Percentiles rank a stretch among this genome's conserved stretches.
These are phyloP conservation scores for Chionis minor DNA, from an alignment of 2,113 vertebrate genomes.

Conservation along the genomic window DNA sequence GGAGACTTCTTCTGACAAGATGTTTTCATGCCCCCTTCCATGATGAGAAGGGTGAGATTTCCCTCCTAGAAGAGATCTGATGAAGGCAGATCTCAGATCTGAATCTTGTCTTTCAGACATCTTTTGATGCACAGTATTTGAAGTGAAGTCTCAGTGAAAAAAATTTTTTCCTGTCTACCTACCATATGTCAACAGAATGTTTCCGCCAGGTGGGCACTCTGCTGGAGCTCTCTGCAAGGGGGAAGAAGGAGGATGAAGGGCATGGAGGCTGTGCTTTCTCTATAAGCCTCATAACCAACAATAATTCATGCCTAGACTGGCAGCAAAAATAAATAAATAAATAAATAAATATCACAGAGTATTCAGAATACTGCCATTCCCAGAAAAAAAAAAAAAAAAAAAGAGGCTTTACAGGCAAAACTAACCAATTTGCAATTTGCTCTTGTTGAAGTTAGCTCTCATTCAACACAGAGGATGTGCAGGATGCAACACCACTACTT, in stretches of 20 bases:
- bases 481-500: neutral
- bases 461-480: neutral
- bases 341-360: neutral
- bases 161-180: rapidly evolving
- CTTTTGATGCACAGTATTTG: neutral
- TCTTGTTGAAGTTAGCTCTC: neutral
- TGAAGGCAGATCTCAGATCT: neutral
- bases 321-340: neutral
- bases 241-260: neutral
- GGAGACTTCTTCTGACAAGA: neutral
- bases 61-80: neutral
- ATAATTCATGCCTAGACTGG: neutral
- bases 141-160: neutral
- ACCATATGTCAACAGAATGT: neutral
- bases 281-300: neutral
- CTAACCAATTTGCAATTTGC: neutral
- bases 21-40: neutral
- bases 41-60: neutral
- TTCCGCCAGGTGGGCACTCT: neutral
- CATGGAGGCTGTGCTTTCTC: neutral
- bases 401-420: neutral
- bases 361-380: neutral
- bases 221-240: neutral
- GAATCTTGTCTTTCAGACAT: neutral
- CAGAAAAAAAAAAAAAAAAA: neutral